Percentiles rank a stretch among this genome's conserved stretches.
These are phyloP conservation scores for Macrosteles quadrilineatus DNA, from an alignment of 1,140 invertebrate genomes.

Conservation along the genomic window DNA sequence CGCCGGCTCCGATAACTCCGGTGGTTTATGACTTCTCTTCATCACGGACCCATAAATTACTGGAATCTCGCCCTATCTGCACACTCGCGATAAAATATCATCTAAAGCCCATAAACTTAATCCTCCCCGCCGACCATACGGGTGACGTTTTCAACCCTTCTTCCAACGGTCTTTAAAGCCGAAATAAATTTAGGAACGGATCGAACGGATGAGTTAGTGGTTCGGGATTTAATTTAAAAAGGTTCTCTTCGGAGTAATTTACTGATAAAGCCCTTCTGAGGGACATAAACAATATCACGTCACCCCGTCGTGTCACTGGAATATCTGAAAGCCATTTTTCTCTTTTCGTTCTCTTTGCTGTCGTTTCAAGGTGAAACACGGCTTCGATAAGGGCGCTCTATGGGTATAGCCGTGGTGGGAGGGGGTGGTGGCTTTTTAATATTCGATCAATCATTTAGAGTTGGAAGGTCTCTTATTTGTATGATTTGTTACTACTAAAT, in stretches of 20 bases:
- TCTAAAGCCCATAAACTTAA: slow-evolving; percentile 26
- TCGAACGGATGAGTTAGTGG: not conserved
- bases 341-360: slow-evolving; percentile 11
- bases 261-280: not conserved
- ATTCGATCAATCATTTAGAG: too few species aligned
- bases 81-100: slow-evolving; percentile 15
- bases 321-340: slow-evolving; percentile 26
- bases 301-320: slow-evolving; percentile 1
- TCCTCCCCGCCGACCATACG: slow-evolving; percentile 5
- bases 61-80: slow-evolving; percentile 21
- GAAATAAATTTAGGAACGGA: slow-evolving; percentile 11
- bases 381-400: slow-evolving; percentile 5
- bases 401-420: too few species aligned
- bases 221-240: slow-evolving; percentile 12
- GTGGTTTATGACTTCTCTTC: slow-evolving; percentile 24
- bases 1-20: slow-evolving; percentile 15
- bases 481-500: too few species aligned
- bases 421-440: too few species aligned
- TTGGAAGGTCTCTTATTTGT: too few species aligned
- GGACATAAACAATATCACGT: not conserved
- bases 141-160: slow-evolving; percentile 13
- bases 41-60: slow-evolving; percentile 21
- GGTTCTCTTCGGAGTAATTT: slow-evolving; percentile 4
- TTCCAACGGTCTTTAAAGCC: not conserved
- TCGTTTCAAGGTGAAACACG: slow-evolving; percentile 21